These are phyloP conservation scores for Aethina tumida DNA, from an alignment of 1,140 invertebrate genomes.

Conservation along the genomic window DNA sequence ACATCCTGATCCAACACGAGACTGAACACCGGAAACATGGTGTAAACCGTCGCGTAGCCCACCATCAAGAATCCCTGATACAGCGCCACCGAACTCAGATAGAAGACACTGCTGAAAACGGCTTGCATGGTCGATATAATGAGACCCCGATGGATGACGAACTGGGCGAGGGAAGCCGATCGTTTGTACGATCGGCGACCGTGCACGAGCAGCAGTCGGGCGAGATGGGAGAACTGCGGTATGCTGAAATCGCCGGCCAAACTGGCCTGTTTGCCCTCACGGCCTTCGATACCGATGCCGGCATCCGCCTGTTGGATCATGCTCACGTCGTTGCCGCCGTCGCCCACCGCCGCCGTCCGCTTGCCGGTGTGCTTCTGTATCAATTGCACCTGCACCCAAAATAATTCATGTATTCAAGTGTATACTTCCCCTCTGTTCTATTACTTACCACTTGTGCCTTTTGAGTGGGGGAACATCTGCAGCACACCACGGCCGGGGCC, in stretches of 20 bases:
- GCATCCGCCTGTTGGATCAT: conserved; percentile 96
- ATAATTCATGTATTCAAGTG: conserved; percentile 25
- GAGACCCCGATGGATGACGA: conserved; percentile 96
- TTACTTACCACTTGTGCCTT: conserved; percentile 87
- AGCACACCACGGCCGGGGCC: conserved; percentile 91
- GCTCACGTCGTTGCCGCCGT: conserved; percentile 82
- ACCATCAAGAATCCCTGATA: conserved; percentile 99
- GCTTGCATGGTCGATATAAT: conserved; percentile 99
- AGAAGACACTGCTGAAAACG: conserved; percentile 97
- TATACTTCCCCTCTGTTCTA: background rate
- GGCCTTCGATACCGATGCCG: conserved; percentile 88
- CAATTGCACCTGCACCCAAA: conserved; percentile 42
- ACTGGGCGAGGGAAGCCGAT: conserved; percentile 92
- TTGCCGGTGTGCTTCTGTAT: conserved; percentile 84
- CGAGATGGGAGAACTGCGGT: conserved; percentile 82
- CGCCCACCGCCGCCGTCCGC: conserved; percentile 70
- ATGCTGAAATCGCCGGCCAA: conserved; percentile 98
- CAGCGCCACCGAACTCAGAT: conserved; percentile 92
- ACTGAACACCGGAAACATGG: conserved; percentile 92
- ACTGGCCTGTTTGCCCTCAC: conserved; percentile 92
- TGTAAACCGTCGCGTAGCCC: conserved; percentile 96
- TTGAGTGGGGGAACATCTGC: conserved; percentile 96
- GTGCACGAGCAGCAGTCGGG: conserved; percentile 84
- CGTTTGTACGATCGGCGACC: conserved; percentile 93
- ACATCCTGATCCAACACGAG: conserved; percentile 94